Conservation (phyloP, 1,140 invertebrate species). For the Bombus waltoni region DNA sequence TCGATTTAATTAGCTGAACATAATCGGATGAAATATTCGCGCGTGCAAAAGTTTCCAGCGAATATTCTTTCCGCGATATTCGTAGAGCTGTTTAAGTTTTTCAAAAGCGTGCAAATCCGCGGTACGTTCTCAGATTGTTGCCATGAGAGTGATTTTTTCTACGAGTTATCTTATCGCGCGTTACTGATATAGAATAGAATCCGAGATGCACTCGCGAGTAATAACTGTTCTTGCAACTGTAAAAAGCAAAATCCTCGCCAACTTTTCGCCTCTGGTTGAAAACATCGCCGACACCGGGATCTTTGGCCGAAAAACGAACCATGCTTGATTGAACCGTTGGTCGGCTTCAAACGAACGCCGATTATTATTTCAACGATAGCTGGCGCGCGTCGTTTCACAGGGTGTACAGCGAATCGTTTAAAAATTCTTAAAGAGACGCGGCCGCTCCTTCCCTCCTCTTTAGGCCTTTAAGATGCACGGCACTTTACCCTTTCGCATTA, state of each 20-base stretch:
- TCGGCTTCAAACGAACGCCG: background rate
- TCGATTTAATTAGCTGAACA: background rate
- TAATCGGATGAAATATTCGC: background rate
- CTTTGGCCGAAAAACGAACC: background rate
- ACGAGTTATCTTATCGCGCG: slow-evolving; percentile 77
- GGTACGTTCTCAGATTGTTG: slow-evolving; percentile 78
- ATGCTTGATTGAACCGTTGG: slow-evolving; percentile 9
- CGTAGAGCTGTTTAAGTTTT: slow-evolving; percentile 63
- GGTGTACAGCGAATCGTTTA: slow-evolving; percentile 21
- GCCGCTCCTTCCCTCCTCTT: slow-evolving; percentile 21
- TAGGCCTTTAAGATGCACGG: slow-evolving; percentile 53
- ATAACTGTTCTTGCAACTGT: slow-evolving; percentile 50
- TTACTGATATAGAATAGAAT: slow-evolving; percentile 77
- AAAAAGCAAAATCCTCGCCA: slow-evolving; percentile 62
- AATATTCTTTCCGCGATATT: slow-evolving; percentile 60
- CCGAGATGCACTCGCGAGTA: slow-evolving; percentile 64
- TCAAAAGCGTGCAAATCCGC: slow-evolving; percentile 75
- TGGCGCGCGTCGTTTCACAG: background rate
- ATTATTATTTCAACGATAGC: slow-evolving; percentile 27
- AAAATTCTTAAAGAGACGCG: slow-evolving; percentile 68
- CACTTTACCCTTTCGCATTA: slow-evolving; percentile 71
- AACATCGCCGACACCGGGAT: background rate
- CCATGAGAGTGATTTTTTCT: slow-evolving; percentile 79
- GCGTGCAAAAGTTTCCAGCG: background rate
- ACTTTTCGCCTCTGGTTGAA: slow-evolving; percentile 34